phyloP scores from a whole-genome alignment of 2,113 vertebrate species.

The Psophia crepitans region DNA sequence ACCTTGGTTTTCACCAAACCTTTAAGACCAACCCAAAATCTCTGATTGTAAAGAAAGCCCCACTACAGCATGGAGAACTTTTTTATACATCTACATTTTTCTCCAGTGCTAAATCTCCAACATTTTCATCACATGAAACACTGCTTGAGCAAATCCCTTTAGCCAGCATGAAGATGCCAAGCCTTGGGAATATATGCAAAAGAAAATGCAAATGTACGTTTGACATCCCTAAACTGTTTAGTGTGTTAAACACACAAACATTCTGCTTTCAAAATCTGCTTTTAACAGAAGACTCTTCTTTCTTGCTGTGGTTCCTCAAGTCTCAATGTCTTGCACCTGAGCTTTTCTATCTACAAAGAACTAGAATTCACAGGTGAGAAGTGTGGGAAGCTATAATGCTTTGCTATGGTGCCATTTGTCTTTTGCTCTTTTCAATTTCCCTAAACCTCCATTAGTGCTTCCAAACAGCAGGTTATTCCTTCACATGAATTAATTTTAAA shows the following conservation, averaged over 20 bases:
- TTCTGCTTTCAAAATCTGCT: conserved; percentile 7
- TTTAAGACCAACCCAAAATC: background rate
- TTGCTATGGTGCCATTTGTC: background rate
- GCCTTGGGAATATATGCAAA: background rate
- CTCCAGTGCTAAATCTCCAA: background rate
- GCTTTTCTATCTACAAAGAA: background rate
- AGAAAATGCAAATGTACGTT: background rate
- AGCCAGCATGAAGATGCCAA: background rate
- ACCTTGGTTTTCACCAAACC: background rate
- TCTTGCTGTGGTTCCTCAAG: background rate
- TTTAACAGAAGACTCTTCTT: background rate
- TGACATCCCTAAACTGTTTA: background rate
- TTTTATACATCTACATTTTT: background rate
- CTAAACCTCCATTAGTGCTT: background rate
- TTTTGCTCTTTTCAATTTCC: background rate
- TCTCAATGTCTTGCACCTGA: background rate
- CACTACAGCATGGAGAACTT: background rate
- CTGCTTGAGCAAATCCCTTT: background rate
- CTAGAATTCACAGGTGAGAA: background rate
- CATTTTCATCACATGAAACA: background rate
- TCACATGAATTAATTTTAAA: too few species aligned
- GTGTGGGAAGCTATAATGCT: fast-evolving
- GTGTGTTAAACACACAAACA: background rate
- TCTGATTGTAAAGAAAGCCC: background rate
- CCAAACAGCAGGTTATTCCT: background rate